Evolutionary conservation across 2,888 invertebrate genomes (phyloP), one percentile per base, ranked within the genome.

Genomic region (Drosophila kambysellisi): DNA sequence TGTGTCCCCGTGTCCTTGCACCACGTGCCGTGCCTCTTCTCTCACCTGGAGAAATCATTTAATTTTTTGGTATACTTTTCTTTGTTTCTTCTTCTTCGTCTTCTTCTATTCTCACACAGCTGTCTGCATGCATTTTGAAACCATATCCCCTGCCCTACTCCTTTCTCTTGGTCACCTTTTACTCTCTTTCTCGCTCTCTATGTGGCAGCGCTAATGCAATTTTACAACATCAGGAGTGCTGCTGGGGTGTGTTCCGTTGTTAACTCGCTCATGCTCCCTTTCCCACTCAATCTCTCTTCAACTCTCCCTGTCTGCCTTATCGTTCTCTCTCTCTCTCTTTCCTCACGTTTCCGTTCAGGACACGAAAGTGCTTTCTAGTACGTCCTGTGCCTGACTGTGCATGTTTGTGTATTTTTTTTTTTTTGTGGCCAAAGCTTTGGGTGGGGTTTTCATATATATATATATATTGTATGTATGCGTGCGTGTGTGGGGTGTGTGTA

Each of bases 11-110:
- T 76, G 65, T 77, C 83, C 75, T 85, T 70, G 76, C 25, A 25
- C 62, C 57, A 64, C 54, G 57, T 50, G 48, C 41, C 63, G 68
- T 74, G 75, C 74, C 39, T 37, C 20, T 37, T 61, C 32, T 50
- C 61, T 82, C 85, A 85, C 83, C 77, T 85, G 84, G 81, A 87
- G 83, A 88, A 89, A 89, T 90, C 85, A 89, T 89, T 89, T 90
- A 90, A 85, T 89, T 90, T 89, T 83, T 91, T 91, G 81, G 90
- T 89, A 89, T 89, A 89, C 89, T 76, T 76, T 73, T 81, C 76
- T 85, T 81, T 84, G 46, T 15, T 46, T 46, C 46, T 20, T 25
- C 46, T 25, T 46, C 15, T 72, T 72, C 3, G n/a, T 11, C 46
- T 8, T 46, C 46, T 72, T 70, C 72, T 83, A 57, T 53, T 64